Conservation (phyloP, 2,888 invertebrate species). For the Busseola fusca region DNA sequence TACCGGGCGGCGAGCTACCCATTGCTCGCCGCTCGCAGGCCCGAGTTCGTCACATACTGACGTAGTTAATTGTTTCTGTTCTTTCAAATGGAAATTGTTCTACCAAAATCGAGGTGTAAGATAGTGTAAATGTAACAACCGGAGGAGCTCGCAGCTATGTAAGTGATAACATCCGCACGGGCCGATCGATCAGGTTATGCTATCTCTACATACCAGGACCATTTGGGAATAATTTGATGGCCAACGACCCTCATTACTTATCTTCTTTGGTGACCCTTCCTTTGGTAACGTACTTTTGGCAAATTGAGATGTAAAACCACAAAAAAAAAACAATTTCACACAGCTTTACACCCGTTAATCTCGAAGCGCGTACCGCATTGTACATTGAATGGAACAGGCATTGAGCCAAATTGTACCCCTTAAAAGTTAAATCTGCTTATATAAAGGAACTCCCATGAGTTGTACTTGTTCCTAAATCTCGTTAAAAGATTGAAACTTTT, state of each 20-base stretch:
- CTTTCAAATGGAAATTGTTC: neutral
- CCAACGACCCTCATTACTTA: no score
- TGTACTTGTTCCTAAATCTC: slow-evolving; percentile 30
- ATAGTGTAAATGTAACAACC: neutral
- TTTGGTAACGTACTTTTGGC: neutral
- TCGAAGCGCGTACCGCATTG: neutral
- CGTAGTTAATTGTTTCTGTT: no score
- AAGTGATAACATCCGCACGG: neutral
- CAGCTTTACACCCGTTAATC: neutral
- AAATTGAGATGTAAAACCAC: neutral
- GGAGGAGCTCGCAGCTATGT: neutral
- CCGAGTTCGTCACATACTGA: no score
- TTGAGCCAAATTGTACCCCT: slow-evolving; percentile 22
- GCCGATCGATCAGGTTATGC: neutral
- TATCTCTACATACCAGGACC: neutral
- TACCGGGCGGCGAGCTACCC: no score
- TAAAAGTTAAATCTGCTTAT: slow-evolving; percentile 40
- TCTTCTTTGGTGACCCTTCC: no score
- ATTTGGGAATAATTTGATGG: no score
- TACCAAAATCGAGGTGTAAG: neutral
- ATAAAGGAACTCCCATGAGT: neutral
- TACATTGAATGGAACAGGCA: slow-evolving; percentile 16
- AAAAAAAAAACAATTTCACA: neutral
- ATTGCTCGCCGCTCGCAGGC: no score
- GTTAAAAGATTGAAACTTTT: slow-evolving; percentile 27